A percentile compares a stretch with the other conserved stretches of the same genome.
These are phyloP conservation scores for Kryptopterus vitreolus DNA, from an alignment of 2,797 vertebrate genomes.

Conservation along the genomic window DNA sequence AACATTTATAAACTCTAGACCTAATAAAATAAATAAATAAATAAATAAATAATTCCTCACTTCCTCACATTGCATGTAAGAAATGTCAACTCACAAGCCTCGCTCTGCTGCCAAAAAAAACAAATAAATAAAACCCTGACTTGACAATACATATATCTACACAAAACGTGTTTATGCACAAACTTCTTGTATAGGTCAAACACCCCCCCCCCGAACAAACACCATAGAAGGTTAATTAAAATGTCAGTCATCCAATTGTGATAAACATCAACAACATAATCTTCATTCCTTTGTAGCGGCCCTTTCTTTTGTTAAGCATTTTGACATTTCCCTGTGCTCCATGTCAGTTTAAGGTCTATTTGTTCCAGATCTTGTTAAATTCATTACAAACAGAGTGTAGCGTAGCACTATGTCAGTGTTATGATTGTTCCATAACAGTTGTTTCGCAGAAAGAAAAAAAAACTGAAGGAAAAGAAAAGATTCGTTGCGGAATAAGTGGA, in stretches of 20 bases:
- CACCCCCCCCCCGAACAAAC: neutral
- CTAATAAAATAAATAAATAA: too few species aligned
- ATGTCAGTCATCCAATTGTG: neutral
- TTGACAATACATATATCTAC: neutral
- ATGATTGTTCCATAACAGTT: neutral
- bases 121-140: neutral
- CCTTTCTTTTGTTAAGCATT: too few species aligned
- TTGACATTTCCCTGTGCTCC: too few species aligned
- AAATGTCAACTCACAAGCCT: slow-evolving; percentile 58
- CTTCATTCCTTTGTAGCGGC: too few species aligned
- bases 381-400: neutral
- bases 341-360: neutral
- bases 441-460: neutral
- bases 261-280: neutral
- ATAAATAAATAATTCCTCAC: slow-evolving; percentile 76
- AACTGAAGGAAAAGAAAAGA: slow-evolving; percentile 32
- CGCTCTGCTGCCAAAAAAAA: too few species aligned
- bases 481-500: neutral
- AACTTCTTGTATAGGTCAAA: slow-evolving; percentile 1
- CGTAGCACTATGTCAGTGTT: neutral
- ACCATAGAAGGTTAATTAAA: neutral
- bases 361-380: neutral
- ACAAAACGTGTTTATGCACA: neutral
- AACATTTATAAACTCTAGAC: slow-evolving; percentile 72
- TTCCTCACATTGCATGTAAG: slow-evolving; percentile 68